A percentile compares a stretch with the other conserved stretches of the same genome.
Conservation (phyloP, 2,888 invertebrate genomes). For the Eledone cirrhosa region DNA sequence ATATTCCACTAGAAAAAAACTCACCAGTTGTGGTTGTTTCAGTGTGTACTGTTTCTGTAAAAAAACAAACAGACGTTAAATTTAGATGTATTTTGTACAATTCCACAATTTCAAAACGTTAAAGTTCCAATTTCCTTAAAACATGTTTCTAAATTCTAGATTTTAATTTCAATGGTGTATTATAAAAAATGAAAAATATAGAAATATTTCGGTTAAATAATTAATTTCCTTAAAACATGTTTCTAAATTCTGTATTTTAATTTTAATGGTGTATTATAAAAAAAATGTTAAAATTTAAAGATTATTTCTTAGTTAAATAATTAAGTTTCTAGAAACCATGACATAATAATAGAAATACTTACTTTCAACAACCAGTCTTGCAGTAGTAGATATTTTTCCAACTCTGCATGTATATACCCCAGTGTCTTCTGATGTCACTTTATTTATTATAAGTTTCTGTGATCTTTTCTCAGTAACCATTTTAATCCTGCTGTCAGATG, state of each 20-base stretch:
- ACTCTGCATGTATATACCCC: conserved; percentile 74
- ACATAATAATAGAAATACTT: no score
- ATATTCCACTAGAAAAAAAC: no score
- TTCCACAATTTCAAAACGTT: no score
- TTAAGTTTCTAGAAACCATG: neutral
- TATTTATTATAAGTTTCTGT: conserved; percentile 55
- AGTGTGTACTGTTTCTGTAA: neutral
- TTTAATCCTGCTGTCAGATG: conserved; percentile 50
- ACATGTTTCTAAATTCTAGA: no score
- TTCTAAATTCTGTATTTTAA: no score
- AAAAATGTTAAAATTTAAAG: neutral
- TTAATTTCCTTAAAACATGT: no score
- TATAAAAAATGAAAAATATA: no score
- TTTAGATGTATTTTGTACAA: no score
- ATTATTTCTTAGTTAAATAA: neutral
- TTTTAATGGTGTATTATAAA: neutral
- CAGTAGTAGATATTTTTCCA: conserved; percentile 77
- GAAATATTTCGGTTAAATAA: neutral
- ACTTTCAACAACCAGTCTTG: conserved; percentile 80
- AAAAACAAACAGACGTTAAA: neutral
- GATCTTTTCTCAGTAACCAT: conserved; percentile 51
- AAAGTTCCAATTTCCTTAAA: no score
- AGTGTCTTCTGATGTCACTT: conserved; percentile 50
- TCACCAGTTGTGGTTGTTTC: conserved; percentile 5
- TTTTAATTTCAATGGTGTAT: no score